Percentiles rank a stretch among this genome's conserved stretches.
Evolutionary conservation across 1,140 invertebrate genomes (phyloP).

Genomic region (Anastrepha ludens): DNA sequence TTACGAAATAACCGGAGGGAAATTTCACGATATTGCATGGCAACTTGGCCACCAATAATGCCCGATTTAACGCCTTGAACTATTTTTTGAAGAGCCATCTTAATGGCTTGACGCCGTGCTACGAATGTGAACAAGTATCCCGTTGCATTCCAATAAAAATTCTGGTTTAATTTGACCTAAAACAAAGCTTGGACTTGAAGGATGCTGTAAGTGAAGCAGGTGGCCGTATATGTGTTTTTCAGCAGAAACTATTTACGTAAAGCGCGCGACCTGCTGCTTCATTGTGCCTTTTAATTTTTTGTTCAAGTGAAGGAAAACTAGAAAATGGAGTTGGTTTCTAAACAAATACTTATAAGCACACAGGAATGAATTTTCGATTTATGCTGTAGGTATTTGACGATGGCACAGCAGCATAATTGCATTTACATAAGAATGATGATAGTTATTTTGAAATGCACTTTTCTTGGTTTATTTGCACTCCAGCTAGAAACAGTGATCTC

Average conservation of each 20-base stretch:
- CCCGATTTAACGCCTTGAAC: too few relatives aligned
- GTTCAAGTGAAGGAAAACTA: background rate
- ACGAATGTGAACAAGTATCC: too few relatives aligned
- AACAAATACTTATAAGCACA: background rate
- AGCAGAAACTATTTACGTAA: background rate
- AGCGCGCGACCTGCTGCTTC: background rate
- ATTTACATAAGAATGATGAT: conserved; percentile 40
- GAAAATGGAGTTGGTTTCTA: background rate
- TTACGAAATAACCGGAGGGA: too few relatives aligned
- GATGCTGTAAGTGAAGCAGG: background rate
- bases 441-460: background rate
- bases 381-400: background rate
- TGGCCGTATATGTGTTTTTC: background rate
- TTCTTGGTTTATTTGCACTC: background rate
- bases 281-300: background rate
- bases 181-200: too few relatives aligned
- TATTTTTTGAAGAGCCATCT: too few relatives aligned
- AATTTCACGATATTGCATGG: too few relatives aligned
- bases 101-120: too few relatives aligned
- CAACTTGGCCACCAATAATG: too few relatives aligned
- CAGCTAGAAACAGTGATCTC: too few relatives aligned
- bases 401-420: conserved; percentile 33
- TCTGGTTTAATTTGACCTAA: too few relatives aligned
- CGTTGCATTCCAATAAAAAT: too few relatives aligned
- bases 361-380: conserved; percentile 8